Base-by-base conservation (phyloP, 2,797 vertebrate genomes). In the Bryconaethiops microstoma region DNA sequence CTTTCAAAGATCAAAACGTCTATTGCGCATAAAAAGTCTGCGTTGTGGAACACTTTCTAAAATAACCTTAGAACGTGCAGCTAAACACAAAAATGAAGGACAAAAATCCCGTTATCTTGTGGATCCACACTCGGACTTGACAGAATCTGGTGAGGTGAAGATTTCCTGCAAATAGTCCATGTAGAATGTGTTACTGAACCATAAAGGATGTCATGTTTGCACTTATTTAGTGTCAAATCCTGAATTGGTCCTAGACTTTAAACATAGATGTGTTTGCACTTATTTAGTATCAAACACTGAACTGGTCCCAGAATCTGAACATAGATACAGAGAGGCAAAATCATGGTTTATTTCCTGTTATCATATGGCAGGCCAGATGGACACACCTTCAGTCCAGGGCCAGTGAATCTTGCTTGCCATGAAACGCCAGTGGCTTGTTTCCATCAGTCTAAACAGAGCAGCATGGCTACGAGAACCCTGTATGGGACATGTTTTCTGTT, bases 311-410 rank as follows among this genome's bases (percentile, higher is more conserved):
- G 17, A 78, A 71, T 72, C 14, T 80, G 7, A 67, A 39, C 17
- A 60, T 23, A 29, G 63, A 21, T 8, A 45, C 48, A 55, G 52
- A 73, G 21, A 42, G 76, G 60, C 72, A 78, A 74, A 71, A 29
- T 7, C 82, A 70, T 70, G 10, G 54, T 80, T 80, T 5, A 62
- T 76, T 60, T 76, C 68, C 79, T 84, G 73, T 69, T 21, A 54
- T 84, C 86, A 82, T 85, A 83, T 80, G 82, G 83, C 60, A 62
- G 81, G 35, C 64, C 86, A 87, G 84, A 86, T 86, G 84, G 86
- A 83, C 84, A 81, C 79, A 77, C 67, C 79, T 82, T 84, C 50
- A 65, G 76, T 78, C 74, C 69, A 82, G 71, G 50, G 42, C 19
- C 70, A 29, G 29, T 17, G 48, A 40, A 80, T 80, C 55, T 74